phyloP scores from a whole-genome alignment of 2,113 vertebrate species.

The Apodemus sylvaticus region DNA sequence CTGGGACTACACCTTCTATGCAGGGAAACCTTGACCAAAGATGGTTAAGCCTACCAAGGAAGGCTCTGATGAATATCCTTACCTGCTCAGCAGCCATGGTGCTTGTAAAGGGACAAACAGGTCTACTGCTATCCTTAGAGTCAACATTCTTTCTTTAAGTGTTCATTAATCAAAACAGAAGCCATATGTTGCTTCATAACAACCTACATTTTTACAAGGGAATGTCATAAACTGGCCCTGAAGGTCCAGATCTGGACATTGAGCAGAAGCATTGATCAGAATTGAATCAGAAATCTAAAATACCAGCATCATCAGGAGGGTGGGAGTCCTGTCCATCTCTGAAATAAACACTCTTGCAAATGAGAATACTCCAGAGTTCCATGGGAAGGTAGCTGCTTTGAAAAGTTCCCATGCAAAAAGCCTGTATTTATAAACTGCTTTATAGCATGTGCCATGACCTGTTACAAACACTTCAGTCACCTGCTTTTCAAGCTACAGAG shows the following conservation, averaged over 20 bases:
- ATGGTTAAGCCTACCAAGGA: background rate
- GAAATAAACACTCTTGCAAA: background rate
- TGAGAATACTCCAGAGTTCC: background rate
- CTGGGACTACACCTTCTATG: background rate
- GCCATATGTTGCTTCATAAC: background rate
- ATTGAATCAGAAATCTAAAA: background rate
- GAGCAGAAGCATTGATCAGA: background rate
- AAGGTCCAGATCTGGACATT: background rate
- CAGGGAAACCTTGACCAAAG: background rate
- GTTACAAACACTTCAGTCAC: background rate
- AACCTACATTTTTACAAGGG: background rate
- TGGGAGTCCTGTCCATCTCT: background rate
- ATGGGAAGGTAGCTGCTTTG: background rate
- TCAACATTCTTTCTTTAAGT: background rate
- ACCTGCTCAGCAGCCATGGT: background rate
- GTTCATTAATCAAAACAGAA: background rate
- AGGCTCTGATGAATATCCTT: background rate
- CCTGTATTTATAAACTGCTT: background rate
- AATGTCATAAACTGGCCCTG: background rate
- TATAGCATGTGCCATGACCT: background rate
- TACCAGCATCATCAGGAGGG: background rate
- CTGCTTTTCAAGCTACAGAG: background rate
- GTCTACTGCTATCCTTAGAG: background rate
- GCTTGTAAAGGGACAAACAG: background rate
- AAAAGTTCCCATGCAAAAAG: background rate